Conservation (phyloP, 2,113 vertebrate species). For the Aspiorhynchus laticeps region DNA sequence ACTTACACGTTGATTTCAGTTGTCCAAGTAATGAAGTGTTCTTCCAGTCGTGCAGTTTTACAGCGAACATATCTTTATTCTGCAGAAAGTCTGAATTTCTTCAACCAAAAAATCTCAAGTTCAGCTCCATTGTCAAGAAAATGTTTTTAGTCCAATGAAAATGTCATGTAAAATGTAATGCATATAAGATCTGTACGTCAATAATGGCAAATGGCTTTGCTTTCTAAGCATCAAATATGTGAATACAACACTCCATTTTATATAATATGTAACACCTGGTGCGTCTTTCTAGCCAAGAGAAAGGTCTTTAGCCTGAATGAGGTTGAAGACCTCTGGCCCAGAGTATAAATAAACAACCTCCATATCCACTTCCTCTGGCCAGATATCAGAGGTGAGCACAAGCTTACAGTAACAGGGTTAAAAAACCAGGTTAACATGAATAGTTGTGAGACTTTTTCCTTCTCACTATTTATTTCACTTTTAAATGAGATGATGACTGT, state of each 20-base stretch:
- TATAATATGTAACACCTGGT: background rate
- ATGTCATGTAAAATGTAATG: background rate
- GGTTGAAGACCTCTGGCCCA: background rate
- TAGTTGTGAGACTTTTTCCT: background rate
- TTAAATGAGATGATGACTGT: background rate
- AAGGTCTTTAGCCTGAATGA: background rate
- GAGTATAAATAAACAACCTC: conserved; percentile 4
- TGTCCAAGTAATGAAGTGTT: background rate
- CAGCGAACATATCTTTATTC: background rate
- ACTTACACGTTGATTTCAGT: background rate
- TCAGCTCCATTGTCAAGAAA: background rate
- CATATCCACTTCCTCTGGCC: conserved; percentile 5
- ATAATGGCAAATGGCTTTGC: background rate
- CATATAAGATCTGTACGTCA: background rate
- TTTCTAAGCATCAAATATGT: background rate
- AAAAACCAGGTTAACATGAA: background rate
- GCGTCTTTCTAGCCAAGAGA: background rate
- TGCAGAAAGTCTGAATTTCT: background rate
- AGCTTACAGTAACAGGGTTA: background rate
- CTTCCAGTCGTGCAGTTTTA: background rate
- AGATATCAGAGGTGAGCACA: background rate
- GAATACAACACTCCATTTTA: background rate
- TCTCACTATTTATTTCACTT: background rate
- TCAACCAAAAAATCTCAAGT: background rate
- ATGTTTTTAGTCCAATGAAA: background rate